These are phyloP conservation scores for Phengaris alcon DNA, from an alignment of 2,888 invertebrate genomes.

Conservation along the genomic window DNA sequence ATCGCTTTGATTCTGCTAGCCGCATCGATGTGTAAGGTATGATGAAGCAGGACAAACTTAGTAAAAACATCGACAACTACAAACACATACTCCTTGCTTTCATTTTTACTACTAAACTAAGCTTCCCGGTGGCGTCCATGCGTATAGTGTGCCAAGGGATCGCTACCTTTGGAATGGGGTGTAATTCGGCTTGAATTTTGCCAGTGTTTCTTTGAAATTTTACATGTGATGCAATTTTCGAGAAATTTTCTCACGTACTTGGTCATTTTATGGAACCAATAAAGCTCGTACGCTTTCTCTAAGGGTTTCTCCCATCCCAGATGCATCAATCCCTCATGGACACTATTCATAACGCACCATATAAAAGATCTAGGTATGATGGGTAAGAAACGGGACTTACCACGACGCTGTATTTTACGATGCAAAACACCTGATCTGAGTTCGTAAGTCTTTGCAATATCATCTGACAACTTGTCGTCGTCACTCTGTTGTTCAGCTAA, in stretches of 20 bases:
- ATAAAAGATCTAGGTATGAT: background rate
- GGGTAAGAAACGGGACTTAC: background rate
- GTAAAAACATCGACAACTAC: constrained; percentile 28
- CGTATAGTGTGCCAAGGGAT: constrained; percentile 43
- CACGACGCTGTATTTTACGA: constrained; percentile 8
- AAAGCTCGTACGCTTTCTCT: constrained; percentile 27
- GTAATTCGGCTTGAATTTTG: constrained; percentile 34
- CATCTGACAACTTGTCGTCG: background rate
- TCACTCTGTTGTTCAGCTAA: constrained; percentile 11
- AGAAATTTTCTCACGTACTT: constrained; percentile 40
- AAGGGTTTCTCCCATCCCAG: constrained; percentile 30
- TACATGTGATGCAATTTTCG: constrained; percentile 39
- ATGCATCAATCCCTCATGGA: constrained; percentile 37
- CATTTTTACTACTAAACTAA: background rate
- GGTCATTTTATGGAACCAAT: constrained; percentile 43
- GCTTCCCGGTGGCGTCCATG: constrained; percentile 38
- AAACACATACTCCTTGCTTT: background rate
- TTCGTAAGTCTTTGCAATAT: constrained; percentile 18
- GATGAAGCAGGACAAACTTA: too few relatives aligned
- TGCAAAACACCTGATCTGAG: background rate
- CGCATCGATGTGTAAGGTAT: background rate
- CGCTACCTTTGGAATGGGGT: constrained; percentile 38
- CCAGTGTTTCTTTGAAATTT: constrained; percentile 40
- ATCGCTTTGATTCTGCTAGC: background rate
- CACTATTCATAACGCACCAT: constrained; percentile 30